phyloP scores from a whole-genome alignment of 2,888 invertebrate genomes.

The Cosmorhoe ocellata region DNA sequence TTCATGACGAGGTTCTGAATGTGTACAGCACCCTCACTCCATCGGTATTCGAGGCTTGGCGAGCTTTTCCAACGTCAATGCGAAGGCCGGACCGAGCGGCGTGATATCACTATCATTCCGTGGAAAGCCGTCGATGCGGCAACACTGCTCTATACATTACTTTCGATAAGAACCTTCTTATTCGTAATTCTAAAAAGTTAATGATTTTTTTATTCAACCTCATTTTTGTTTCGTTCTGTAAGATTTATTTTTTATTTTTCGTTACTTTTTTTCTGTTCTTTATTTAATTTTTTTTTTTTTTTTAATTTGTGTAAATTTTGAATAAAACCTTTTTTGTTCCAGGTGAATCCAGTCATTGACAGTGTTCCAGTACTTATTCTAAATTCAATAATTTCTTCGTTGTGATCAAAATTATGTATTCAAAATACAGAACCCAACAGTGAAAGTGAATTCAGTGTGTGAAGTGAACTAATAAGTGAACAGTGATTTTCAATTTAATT shows the following conservation, averaged over 20 bases:
- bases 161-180: neutral
- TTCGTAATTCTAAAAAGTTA: conserved; percentile 1
- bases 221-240: neutral
- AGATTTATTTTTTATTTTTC: conserved; percentile 2
- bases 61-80: conserved; percentile 21
- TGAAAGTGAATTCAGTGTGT: conserved; percentile 25
- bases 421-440: conserved; percentile 25
- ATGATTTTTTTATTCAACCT: neutral
- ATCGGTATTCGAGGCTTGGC: conserved; percentile 1
- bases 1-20: neutral
- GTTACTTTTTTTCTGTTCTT: no score
- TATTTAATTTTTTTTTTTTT: neutral
- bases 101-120: conserved; percentile 25
- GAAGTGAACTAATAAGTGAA: conserved; percentile 24
- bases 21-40: neutral
- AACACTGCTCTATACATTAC: neutral
- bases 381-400: conserved; percentile 1
- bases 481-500: conserved; percentile 26
- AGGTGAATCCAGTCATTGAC: conserved; percentile 32
- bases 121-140: conserved; percentile 10
- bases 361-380: conserved; percentile 6
- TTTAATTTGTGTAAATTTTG: neutral
- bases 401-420: conserved; percentile 19
- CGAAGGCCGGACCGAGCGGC: conserved; percentile 18
- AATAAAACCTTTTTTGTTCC: conserved; percentile 39